Evolutionary conservation across 2,888 invertebrate species (phyloP).

Genomic region (Agrotis clavis): DNA sequence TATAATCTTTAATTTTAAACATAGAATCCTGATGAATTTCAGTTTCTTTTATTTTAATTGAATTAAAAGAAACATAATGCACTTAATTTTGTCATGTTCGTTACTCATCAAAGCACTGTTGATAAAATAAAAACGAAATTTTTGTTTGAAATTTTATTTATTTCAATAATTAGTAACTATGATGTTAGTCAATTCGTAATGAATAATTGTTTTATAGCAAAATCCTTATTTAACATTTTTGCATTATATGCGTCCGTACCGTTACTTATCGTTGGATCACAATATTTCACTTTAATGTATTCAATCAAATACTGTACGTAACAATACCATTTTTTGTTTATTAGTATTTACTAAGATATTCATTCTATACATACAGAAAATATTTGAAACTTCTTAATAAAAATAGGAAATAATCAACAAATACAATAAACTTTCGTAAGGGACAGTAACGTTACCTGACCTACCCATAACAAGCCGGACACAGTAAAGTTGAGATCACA

Average conservation of each 20-base stretch:
- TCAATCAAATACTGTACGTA: conserved; percentile 2
- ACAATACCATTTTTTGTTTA: neutral
- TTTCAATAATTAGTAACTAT: neutral
- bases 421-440: neutral
- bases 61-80: neutral
- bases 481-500: neutral
- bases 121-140: conserved; percentile 1
- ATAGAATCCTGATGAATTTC: neutral
- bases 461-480: neutral
- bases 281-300: conserved; percentile 2
- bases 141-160: neutral
- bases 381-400: neutral
- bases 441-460: neutral
- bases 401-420: neutral
- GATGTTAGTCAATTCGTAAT: neutral
- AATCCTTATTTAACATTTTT: neutral
- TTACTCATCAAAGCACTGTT: conserved; percentile 2
- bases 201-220: neutral
- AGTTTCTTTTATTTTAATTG: conserved; percentile 1
- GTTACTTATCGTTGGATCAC: neutral
- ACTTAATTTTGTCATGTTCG: neutral
- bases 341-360: neutral
- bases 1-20: conserved; percentile 1
- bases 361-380: neutral
- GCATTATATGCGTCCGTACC: neutral